Percentiles rank a stretch among this genome's conserved stretches.
Conservation (phyloP, 2,113 vertebrate species). For the Eptatretus burgeri region DNA sequence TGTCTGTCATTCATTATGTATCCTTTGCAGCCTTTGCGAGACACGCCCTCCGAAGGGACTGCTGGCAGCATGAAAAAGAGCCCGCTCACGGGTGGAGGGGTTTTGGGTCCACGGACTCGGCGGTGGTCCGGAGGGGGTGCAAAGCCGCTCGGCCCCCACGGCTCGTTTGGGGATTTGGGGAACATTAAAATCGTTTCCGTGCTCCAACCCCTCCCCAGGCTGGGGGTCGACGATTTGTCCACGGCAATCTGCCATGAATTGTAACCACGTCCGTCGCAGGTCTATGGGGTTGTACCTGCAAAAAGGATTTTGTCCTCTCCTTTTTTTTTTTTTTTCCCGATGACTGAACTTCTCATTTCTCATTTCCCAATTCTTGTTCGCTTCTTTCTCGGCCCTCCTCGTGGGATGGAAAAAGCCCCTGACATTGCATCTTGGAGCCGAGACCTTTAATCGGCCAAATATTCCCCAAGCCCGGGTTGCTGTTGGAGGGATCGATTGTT, state of each 20-base stretch:
- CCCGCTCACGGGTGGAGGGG: too few relatives aligned
- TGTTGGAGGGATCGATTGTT: conserved; percentile 4
- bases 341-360: conserved; percentile 6
- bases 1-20: too few relatives aligned
- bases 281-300: conserved; percentile 2
- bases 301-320: neutral
- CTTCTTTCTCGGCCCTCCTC: neutral
- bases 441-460: conserved; percentile 3
- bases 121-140: too few relatives aligned
- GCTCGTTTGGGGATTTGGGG: neutral
- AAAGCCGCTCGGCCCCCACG: too few relatives aligned
- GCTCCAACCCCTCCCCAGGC: neutral
- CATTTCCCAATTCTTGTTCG: conserved; percentile 1
- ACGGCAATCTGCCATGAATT: neutral
- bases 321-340: neutral
- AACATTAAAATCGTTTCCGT: conserved; percentile 5
- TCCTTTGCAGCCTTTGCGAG: too few relatives aligned
- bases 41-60: too few relatives aligned
- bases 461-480: neutral
- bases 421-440: neutral
- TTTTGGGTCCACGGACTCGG: too few relatives aligned
- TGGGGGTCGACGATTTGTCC: conserved; percentile 1
- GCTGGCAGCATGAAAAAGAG: too few relatives aligned
- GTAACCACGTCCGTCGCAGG: neutral
- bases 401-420: neutral